Conservation (phyloP, 2,113 vertebrate genomes). For the Lota lota region DNA sequence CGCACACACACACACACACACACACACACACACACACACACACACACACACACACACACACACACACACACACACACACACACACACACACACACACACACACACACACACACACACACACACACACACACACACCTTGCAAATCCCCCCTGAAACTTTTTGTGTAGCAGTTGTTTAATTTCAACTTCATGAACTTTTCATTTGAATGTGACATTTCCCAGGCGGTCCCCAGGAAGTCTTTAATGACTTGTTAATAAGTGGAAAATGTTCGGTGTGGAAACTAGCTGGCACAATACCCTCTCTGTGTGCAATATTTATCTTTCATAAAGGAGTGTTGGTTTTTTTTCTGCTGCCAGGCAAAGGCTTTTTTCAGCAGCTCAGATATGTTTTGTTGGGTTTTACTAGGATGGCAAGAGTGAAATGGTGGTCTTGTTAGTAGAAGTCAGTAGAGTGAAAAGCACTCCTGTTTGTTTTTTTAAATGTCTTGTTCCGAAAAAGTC, state of each 20-base stretch:
- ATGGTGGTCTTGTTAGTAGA: no score
- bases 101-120: background rate
- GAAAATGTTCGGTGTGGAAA: background rate
- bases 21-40: background rate
- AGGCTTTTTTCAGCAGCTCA: no score
- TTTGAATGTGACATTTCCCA: background rate
- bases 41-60: slow-evolving; percentile 9
- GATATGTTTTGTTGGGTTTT: no score
- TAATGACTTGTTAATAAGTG: background rate
- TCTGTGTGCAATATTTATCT: background rate
- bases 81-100: no score
- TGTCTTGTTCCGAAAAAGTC: no score
- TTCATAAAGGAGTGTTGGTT: no score
- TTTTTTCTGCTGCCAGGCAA: no score
- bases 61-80: no score
- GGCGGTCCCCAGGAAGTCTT: background rate
- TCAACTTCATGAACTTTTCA: background rate
- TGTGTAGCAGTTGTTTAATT: slow-evolving; percentile 11
- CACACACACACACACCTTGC: background rate
- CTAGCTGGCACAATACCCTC: background rate
- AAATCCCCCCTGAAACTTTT: slow-evolving; percentile 9
- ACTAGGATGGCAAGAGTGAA: no score
- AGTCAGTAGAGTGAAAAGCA: no score
- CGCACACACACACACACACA: slow-evolving; percentile 1
- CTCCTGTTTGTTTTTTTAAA: no score